Evolutionary conservation across 2,888 invertebrate genomes (phyloP), one percentile per base, ranked within the genome.

Genomic region (Agonum fuliginosum): DNA sequence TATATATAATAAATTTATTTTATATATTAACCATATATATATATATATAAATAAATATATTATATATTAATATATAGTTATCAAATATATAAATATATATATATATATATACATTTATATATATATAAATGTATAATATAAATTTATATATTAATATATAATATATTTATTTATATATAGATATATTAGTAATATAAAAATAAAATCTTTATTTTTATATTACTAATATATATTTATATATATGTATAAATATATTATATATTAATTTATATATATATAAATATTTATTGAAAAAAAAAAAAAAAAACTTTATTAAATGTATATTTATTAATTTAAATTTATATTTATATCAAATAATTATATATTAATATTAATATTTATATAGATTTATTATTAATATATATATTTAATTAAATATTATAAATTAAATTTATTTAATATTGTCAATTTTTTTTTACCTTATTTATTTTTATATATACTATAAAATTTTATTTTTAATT

Each of bases 11-110:
- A 75, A 77, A 76, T 81, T 82, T 78, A 80, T 72, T 71, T 74
- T 78, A 78, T 80, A 76, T 82, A 79, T 82, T 80, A 70, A 78
- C 77, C 80, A 81, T 80, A 83, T 80, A 79, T 78, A 78, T 78
- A 79, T 22, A 77, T 86, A 85, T 84, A 84, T 85, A 84, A 85
- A 86, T 86, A 86, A 85, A 86, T 86, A 84, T 85, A 85, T 76
- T 85, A 85, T 86, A 85, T 86, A 73, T 43, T 78, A 80, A 82
- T 84, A 81, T 80, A 75, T 76, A 78, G 74, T n/a, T 43, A 72
- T 75, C 17, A 22, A 51, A 30, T 75, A 37, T 67, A 19, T 37
- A 24, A 41, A 27, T 67, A 22, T 12, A 37, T 75, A 5, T 65
- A 70, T 51, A 20, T 37, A 27, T 37, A 69, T 78, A 10, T 81